These are phyloP conservation scores for Cheilosia urbana DNA, from an alignment of 2,888 invertebrate genomes.

Conservation along the genomic window DNA sequence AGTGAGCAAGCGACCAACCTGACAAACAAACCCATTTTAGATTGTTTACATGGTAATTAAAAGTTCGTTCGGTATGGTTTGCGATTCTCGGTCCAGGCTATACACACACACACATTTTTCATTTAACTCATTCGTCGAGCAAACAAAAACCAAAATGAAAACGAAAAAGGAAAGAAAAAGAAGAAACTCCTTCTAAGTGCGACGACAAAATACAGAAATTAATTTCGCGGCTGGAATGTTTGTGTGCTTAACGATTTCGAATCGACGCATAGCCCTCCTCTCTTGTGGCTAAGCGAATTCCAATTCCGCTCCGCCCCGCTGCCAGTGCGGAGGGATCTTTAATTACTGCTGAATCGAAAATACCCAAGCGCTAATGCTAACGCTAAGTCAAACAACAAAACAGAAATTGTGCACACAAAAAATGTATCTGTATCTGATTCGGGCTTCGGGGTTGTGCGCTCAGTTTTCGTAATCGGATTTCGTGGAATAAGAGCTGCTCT, in stretches of 20 bases:
- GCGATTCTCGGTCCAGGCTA: constrained; percentile 44
- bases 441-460: constrained; percentile 61
- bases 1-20: constrained; percentile 13
- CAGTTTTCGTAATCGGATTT: constrained; percentile 73
- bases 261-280: constrained; percentile 47
- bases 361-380: constrained; percentile 18
- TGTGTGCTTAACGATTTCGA: constrained; percentile 48
- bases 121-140: background rate
- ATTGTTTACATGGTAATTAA: constrained; percentile 75
- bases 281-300: constrained; percentile 62
- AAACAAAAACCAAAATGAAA: background rate
- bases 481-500: constrained; percentile 50
- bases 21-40: constrained; percentile 70
- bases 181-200: constrained; percentile 2
- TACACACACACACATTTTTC: background rate
- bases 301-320: background rate
- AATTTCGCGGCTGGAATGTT: constrained; percentile 48
- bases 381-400: constrained; percentile 49
- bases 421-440: constrained; percentile 15
- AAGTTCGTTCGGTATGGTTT: constrained; percentile 69
- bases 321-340: constrained; percentile 32
- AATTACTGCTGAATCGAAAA: constrained; percentile 58
- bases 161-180: constrained; percentile 12
- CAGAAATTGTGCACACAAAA: constrained; percentile 5
- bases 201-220: constrained; percentile 27